Conservation (phyloP, 2,888 invertebrate genomes). For the Ophion ellenae region DNA sequence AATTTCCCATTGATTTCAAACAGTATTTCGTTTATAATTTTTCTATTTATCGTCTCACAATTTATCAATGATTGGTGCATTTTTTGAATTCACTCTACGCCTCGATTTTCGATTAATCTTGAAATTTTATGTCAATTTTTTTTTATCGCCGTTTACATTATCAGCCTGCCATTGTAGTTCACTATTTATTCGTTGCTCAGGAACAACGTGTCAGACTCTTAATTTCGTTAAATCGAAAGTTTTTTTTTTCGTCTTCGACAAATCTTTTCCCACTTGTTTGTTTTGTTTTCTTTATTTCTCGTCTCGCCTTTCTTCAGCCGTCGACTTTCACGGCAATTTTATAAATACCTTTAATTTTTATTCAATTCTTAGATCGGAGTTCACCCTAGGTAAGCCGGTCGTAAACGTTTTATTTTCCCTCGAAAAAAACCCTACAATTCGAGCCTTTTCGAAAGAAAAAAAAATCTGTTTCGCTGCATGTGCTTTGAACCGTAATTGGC, state of each 20-base stretch:
- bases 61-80: no score
- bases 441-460: neutral
- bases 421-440: neutral
- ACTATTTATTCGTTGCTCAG: neutral
- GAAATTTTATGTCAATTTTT: no score
- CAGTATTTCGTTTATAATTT: no score
- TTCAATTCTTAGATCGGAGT: constrained; percentile 70
- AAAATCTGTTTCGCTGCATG: neutral
- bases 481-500: neutral
- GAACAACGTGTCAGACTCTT: no score
- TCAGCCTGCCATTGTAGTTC: neutral
- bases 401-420: constrained; percentile 40
- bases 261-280: neutral
- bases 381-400: constrained; percentile 68
- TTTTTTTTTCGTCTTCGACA: neutral
- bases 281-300: neutral
- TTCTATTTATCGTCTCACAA: no score
- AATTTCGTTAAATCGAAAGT: neutral
- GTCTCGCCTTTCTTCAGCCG: neutral
- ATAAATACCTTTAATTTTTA: constrained; percentile 50
- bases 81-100: no score
- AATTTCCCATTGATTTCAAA: no score
- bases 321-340: constrained; percentile 14
- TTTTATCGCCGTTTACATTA: no score
- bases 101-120: no score